Evolutionary conservation across 2,113 vertebrate species (phyloP), one percentile per base, ranked within the genome.

Genomic region (Pongo abelii): DNA sequence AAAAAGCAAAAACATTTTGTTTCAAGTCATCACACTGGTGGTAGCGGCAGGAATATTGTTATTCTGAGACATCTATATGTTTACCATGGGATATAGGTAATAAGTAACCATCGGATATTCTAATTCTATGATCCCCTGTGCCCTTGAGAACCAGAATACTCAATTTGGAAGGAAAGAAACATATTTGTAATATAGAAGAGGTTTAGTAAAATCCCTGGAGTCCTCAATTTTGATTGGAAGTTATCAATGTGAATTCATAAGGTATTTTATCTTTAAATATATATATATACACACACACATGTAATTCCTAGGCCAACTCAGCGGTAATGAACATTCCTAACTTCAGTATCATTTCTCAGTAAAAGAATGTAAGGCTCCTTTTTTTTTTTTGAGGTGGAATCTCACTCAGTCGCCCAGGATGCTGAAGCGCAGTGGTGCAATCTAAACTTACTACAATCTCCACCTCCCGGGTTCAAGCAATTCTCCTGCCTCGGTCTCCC

Each of bases 231-330:
- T 95, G 90, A 70, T 2, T 84, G 16, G 61, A 95, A 72, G 22
- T 32, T 84, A 79, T 50, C n/a, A 32, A 6, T 30, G 43, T 75
- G 17, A 91, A 79, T 92, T 59, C 46, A 72, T 40, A 84, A 83
- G 40, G 30, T 75, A 85, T n/a, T 88, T 95, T 87, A 86, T 78
- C 59, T 93, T 84, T 55, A 69, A 89, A 38, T 46, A 78, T 52
- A 96, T 27, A 50, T 23, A 52, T 13, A 61, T 27, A 61, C 30
- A 52, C 22, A 64, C 61, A 64, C 25, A 64, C 27, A 64, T 1
- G 27, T 64, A 64, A 64, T 69, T 91, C 69, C 22, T 38, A 90
- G 23, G 64, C 16, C 70, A 78, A 96, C 55, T 5, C 16, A 80
- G 22, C 25, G 57, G 30, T 30, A 89, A 50, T 9, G 32, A 46